Evolutionary conservation across 2,113 vertebrate genomes (phyloP).

Genomic region (Caranx melampygus): DNA sequence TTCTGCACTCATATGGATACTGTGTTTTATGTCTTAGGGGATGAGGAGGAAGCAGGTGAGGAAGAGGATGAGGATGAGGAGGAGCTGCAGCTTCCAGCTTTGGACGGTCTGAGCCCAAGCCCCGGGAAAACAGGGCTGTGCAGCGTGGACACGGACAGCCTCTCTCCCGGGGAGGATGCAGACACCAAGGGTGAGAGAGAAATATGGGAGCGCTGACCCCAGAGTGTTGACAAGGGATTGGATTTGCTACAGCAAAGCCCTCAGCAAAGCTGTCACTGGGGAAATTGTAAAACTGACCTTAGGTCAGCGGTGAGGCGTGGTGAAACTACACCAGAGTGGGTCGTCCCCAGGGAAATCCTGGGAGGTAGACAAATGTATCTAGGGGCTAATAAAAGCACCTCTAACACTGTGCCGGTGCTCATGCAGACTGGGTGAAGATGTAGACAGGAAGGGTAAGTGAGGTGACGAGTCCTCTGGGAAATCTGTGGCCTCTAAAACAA

Average conservation of each 20-base stretch:
- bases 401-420: not conserved
- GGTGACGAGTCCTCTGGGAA: constrained; percentile 30
- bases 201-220: constrained; percentile 10
- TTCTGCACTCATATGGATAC: not conserved
- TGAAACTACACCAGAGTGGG: constrained; percentile 17
- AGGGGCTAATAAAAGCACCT: constrained; percentile 40
- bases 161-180: constrained; percentile 83
- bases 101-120: constrained; percentile 82
- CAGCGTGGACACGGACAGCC: constrained; percentile 72
- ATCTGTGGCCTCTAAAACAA: constrained; percentile 16
- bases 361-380: constrained; percentile 49
- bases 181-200: constrained; percentile 81
- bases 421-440: constrained; percentile 9
- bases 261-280: constrained; percentile 51
- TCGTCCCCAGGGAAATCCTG: constrained; percentile 31
- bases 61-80: constrained; percentile 70
- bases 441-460: constrained; percentile 50
- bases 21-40: constrained; percentile 54
- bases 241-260: constrained; percentile 41
- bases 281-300: constrained; percentile 32
- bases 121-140: constrained; percentile 78
- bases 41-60: constrained; percentile 71
- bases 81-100: constrained; percentile 77
- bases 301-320: constrained; percentile 22
- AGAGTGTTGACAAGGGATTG: constrained; percentile 48